These are phyloP conservation scores for Umimayanthus kanabou DNA, from an alignment of 92 coral and sea anemone genomes.

Conservation along the genomic window DNA sequence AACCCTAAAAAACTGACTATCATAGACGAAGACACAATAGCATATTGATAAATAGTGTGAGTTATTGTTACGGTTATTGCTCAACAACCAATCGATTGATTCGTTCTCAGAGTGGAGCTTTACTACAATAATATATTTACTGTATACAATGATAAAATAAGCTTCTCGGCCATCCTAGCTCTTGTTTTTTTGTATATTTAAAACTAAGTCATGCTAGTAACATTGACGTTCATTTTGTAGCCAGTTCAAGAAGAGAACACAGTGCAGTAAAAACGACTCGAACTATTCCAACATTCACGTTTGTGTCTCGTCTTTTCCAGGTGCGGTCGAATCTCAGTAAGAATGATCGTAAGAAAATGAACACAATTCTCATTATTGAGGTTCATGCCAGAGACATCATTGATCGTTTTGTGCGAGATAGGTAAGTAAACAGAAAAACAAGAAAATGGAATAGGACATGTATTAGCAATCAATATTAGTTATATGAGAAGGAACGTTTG, in stretches of 20 bases:
- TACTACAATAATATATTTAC: too few species aligned
- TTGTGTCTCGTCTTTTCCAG: slow-evolving; percentile 33
- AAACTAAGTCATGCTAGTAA: background rate
- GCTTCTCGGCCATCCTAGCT: background rate
- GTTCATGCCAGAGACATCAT: slow-evolving; percentile 97
- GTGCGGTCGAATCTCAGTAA: slow-evolving; percentile 90
- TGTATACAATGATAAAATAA: background rate
- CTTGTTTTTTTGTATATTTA: too few species aligned
- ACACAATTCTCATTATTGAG: slow-evolving; percentile 91
- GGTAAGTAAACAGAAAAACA: slow-evolving; percentile 53
- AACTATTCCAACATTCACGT: too few species aligned
- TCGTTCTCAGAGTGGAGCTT: too few species aligned
- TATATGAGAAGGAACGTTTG: too few species aligned
- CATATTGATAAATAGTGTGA: too few species aligned
- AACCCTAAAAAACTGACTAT: too few species aligned
- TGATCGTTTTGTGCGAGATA: slow-evolving; percentile 95
- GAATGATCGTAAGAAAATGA: slow-evolving; percentile 97
- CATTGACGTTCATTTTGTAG: background rate
- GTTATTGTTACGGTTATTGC: too few species aligned
- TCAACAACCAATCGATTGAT: too few species aligned
- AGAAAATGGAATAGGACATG: background rate
- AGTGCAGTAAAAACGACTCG: background rate
- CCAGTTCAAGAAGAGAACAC: background rate
- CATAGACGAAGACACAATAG: too few species aligned
- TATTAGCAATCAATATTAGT: too few species aligned